These are phyloP conservation scores for Heteromurus nitidus DNA, from an alignment of 2,888 invertebrate genomes.

Conservation along the genomic window DNA sequence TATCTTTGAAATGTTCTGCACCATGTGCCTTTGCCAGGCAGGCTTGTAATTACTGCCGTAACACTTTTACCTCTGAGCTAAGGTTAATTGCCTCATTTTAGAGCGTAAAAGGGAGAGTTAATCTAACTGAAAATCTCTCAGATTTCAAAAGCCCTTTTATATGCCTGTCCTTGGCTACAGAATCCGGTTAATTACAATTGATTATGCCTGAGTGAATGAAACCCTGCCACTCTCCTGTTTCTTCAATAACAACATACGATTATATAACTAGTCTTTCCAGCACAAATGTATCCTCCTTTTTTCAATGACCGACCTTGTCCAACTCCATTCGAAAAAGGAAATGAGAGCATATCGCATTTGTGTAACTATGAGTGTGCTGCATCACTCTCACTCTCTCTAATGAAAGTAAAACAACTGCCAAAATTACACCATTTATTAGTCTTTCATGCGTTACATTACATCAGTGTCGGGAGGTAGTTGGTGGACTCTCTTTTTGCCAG, in stretches of 20 bases:
- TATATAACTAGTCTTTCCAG: not conserved
- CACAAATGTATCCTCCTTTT: too few relatives aligned
- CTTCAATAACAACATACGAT: too few relatives aligned
- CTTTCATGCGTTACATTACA: slow-evolving; percentile 22
- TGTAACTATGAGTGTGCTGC: too few relatives aligned
- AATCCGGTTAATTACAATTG: slow-evolving; percentile 52
- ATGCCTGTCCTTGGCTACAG: not conserved
- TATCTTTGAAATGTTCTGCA: too few relatives aligned
- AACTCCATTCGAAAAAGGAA: too few relatives aligned
- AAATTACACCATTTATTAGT: slow-evolving; percentile 1
- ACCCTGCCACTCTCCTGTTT: slow-evolving; percentile 31
- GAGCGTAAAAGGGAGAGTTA: not conserved
- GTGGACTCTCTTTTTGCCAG: slow-evolving; percentile 5
- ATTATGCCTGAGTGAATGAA: slow-evolving; percentile 8
- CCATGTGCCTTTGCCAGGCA: too few relatives aligned
- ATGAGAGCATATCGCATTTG: too few relatives aligned
- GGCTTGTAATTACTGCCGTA: not conserved
- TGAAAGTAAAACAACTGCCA: slow-evolving; percentile 30
- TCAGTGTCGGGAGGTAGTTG: not conserved
- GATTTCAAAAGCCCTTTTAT: not conserved
- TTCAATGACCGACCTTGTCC: too few relatives aligned
- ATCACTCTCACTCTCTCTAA: not conserved
- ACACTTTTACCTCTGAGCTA: not conserved
- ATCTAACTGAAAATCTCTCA: not conserved
- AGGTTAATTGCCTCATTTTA: not conserved